Evolutionary conservation across 2,888 invertebrate genomes (phyloP).

Genomic region (Habroteleia sp.): DNA sequence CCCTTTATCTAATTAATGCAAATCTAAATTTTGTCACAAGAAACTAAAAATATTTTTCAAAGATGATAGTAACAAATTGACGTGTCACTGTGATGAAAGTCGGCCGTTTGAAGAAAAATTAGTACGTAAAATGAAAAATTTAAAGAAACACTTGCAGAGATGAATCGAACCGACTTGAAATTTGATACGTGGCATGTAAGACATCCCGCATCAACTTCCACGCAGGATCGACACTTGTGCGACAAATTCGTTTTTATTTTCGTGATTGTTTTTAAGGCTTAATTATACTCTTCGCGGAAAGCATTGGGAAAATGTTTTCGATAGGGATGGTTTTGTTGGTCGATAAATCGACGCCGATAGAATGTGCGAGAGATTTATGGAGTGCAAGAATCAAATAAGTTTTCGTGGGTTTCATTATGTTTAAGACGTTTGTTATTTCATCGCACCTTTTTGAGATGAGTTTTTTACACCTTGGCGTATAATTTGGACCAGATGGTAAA

Average conservation of each 20-base stretch:
- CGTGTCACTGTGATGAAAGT: slow-evolving; percentile 4
- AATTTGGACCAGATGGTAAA: slow-evolving; percentile 54
- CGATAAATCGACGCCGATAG: slow-evolving; percentile 39
- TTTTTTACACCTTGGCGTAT: slow-evolving; percentile 50
- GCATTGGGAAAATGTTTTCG: background rate
- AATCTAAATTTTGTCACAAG: no score
- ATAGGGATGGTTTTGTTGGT: slow-evolving; percentile 1
- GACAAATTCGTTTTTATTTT: slow-evolving; percentile 14
- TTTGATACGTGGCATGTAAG: background rate
- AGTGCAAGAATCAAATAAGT: slow-evolving; percentile 18
- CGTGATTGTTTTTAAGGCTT: background rate
- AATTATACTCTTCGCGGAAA: slow-evolving; percentile 17
- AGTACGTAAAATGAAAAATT: background rate
- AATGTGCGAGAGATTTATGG: slow-evolving; percentile 35
- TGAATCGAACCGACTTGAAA: slow-evolving; percentile 2
- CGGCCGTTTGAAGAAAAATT: background rate
- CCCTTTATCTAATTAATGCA: no score
- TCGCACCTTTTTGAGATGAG: slow-evolving; percentile 45
- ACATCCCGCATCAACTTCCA: background rate
- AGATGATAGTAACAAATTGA: slow-evolving; percentile 13
- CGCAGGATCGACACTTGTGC: background rate
- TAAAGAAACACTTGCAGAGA: background rate
- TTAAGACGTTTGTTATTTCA: slow-evolving; percentile 47
- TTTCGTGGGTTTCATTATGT: slow-evolving; percentile 29
- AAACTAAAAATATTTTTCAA: no score